A percentile compares a stretch with the other conserved stretches of the same genome.
Conservation (phyloP, 37 sponge, comb jelly and placozoan genomes). For the Crambe crambe region DNA sequence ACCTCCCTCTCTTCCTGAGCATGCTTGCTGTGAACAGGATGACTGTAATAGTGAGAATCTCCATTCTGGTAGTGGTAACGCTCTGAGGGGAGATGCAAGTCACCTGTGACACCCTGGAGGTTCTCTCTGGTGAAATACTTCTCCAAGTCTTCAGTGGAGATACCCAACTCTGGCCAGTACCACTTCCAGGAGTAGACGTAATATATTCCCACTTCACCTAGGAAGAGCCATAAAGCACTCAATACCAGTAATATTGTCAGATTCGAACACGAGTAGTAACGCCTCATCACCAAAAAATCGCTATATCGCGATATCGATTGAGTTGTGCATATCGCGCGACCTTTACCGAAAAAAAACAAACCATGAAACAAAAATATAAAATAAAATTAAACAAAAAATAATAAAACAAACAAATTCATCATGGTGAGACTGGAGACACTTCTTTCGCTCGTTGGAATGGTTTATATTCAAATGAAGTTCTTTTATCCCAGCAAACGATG, state of each 20-base stretch:
- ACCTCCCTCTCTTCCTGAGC: not conserved
- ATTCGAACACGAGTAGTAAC: not conserved
- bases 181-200: not conserved
- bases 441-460: not conserved
- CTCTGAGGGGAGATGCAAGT: not conserved
- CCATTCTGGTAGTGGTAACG: conserved; percentile 1
- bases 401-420: too few relatives aligned
- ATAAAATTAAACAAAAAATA: too few relatives aligned
- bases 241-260: not conserved
- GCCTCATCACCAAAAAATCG: too few relatives aligned
- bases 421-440: not conserved
- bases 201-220: conserved; percentile 3
- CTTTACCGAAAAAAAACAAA: too few relatives aligned
- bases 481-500: conserved; percentile 30
- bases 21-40: not conserved
- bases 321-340: too few relatives aligned
- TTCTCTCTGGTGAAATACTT: not conserved
- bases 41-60: conserved; percentile 3
- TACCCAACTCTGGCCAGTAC: not conserved
- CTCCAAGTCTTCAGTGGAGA: not conserved
- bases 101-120: not conserved
- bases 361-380: too few relatives aligned
- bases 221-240: not conserved
- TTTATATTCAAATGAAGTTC: not conserved
- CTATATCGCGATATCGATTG: too few relatives aligned